Evolutionary conservation across 2,113 vertebrate species (phyloP).

Genomic region (Ivindomyrus marchei): DNA sequence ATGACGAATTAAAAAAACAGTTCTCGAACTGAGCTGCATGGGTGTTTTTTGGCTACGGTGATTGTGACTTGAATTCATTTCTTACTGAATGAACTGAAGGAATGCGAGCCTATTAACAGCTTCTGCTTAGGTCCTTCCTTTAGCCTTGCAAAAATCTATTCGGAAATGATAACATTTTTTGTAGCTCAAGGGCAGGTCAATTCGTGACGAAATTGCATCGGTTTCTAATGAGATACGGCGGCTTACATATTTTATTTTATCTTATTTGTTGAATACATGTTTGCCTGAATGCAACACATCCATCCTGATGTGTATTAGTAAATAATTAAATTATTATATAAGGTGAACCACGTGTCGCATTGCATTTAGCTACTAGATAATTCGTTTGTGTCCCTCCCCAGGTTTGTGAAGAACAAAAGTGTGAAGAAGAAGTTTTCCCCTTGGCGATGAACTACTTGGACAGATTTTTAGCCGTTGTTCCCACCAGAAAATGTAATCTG

Average conservation of each 20-base stretch:
- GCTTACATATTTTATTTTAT: constrained; percentile 34
- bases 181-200: constrained; percentile 44
- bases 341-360: neutral
- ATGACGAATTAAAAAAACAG: constrained; percentile 82
- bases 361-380: constrained; percentile 14
- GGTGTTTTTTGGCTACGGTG: constrained; percentile 61
- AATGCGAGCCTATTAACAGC: constrained; percentile 62
- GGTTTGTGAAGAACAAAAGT: constrained; percentile 97
- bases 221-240: constrained; percentile 47
- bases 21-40: constrained; percentile 57
- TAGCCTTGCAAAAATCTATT: constrained; percentile 40
- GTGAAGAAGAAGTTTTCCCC: constrained; percentile 94
- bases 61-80: constrained; percentile 80
- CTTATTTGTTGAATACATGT: neutral
- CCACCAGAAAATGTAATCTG: constrained; percentile 86
- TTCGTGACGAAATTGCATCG: constrained; percentile 50
- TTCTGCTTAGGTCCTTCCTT: constrained; percentile 39
- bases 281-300: neutral
- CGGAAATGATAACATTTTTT: constrained; percentile 47
- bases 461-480: constrained; percentile 87
- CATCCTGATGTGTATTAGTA: neutral
- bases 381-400: constrained; percentile 40
- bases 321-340: neutral
- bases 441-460: constrained; percentile 98
- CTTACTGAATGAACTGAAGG: constrained; percentile 65